Evolutionary conservation across 2,797 vertebrate species (phyloP).

Genomic region (Typhlichthys subterraneus): DNA sequence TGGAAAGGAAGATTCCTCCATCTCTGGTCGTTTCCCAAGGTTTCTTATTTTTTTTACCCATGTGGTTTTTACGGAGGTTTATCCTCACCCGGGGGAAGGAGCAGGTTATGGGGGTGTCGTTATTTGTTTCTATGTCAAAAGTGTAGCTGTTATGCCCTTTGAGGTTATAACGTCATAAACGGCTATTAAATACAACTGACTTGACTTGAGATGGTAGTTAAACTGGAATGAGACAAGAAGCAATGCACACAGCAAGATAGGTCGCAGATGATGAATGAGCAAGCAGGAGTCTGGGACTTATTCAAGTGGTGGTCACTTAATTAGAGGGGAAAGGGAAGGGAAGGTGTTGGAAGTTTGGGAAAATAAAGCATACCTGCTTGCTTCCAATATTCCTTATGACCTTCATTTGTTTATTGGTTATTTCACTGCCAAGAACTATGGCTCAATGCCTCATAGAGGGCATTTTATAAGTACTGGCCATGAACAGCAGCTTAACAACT

Average conservation of each 20-base stretch:
- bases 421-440: conserved; percentile 43
- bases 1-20: too few species aligned
- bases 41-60: too few species aligned
- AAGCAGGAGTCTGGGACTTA: conserved; percentile 7
- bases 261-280: conserved; percentile 25
- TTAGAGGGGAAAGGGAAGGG: conserved; percentile 2
- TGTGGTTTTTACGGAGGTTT: too few species aligned
- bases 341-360: conserved; percentile 38
- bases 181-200: too few species aligned
- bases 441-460: conserved; percentile 40
- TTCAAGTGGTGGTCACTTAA: too few species aligned
- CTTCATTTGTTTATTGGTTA: conserved; percentile 71
- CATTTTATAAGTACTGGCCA: conserved; percentile 39
- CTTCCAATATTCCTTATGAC: conserved; percentile 56
- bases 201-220: not conserved
- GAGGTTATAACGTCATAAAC: too few species aligned
- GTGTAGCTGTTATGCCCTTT: too few species aligned
- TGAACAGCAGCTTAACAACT: conserved; percentile 35
- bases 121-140: too few species aligned
- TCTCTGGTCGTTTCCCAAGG: too few species aligned
- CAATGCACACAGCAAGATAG: conserved; percentile 1
- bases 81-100: too few species aligned
- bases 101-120: too few species aligned
- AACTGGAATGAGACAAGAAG: conserved; percentile 7
- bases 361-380: conserved; percentile 43